Evolutionary conservation across 1,140 invertebrate species (phyloP), one percentile per base, ranked within the genome.

Genomic region (Cataglyphis hispanica): DNA sequence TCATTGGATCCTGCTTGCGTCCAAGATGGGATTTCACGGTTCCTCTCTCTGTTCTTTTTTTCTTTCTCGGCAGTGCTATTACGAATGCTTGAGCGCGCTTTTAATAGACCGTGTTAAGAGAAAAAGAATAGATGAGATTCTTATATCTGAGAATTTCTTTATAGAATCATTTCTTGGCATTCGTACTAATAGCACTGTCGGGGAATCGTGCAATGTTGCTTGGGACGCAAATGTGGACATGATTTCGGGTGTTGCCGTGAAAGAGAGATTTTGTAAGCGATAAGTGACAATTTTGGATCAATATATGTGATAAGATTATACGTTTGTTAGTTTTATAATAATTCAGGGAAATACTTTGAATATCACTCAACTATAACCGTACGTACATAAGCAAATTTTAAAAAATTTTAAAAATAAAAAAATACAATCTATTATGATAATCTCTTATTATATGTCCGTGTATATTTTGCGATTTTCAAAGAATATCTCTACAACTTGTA

Each of bases 231-330:
- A 60, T 25, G 67, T 60, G 37, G 27, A 31, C 37, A 27, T 43
- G 37, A 25, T 43, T 43, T 56, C 25, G 34, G 10, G 19, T 22
- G 11, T 46, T n/a, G 67, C 37, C 10, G 34, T 74, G 40, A 40
- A 40, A 31, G n/a, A 70, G 4, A 34, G 67, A 72, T 74, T 34
- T 74, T 61, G 27, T 74, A 46, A 74, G 78, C 53, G 67, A 74
- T 74, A 72, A 83, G 22, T 31, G 37, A 72, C 50, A 60, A 46
- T 81, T 43, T 11, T 60, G 11, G 13, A 46, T 61, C 1, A 60
- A 19, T 1, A 19, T 61, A n/a, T 31, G 16, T 11, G 37, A 13
- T 31, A 43, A 31, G 0, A 80, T 56, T 66, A 19, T 43, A 2
- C 31, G 10, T 34, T 50, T n/a, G 0, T 67, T 19, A 4, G 25